A percentile compares a stretch with the other conserved stretches of the same genome.
Conservation (phyloP, 2,888 invertebrate genomes). For the Pegoplata infirma region DNA sequence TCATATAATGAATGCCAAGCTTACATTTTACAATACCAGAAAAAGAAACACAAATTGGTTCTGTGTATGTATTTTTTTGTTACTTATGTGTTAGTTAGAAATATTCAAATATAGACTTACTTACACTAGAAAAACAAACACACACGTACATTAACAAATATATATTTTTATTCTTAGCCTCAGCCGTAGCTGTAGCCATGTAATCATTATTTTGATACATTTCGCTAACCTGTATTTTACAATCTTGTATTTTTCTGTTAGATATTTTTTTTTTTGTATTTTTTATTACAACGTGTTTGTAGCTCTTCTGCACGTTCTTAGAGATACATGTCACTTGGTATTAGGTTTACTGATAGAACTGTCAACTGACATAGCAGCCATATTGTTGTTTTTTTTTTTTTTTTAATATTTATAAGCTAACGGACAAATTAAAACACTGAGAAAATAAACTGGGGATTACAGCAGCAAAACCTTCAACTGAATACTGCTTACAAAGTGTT, state of each 20-base stretch:
- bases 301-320: constrained; percentile 52
- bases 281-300: constrained; percentile 16
- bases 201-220: constrained; percentile 54
- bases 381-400: constrained; percentile 47
- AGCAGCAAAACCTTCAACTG: too few species aligned
- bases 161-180: neutral
- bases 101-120: neutral
- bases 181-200: constrained; percentile 21
- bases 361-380: constrained; percentile 62
- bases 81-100: neutral
- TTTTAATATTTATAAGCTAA: constrained; percentile 43
- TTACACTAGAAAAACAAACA: too few species aligned
- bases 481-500: too few species aligned
- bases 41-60: neutral
- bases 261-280: constrained; percentile 16
- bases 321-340: constrained; percentile 64
- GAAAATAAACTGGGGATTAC: too few species aligned
- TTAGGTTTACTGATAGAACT: constrained; percentile 67
- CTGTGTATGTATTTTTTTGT: neutral
- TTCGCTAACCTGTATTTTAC: constrained; percentile 59
- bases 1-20: too few species aligned
- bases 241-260: constrained; percentile 42
- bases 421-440: constrained; percentile 28
- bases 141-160: neutral
- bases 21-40: neutral